Conservation (phyloP, 2,113 vertebrate species). For the Machaerirhynchus nigripectus region DNA sequence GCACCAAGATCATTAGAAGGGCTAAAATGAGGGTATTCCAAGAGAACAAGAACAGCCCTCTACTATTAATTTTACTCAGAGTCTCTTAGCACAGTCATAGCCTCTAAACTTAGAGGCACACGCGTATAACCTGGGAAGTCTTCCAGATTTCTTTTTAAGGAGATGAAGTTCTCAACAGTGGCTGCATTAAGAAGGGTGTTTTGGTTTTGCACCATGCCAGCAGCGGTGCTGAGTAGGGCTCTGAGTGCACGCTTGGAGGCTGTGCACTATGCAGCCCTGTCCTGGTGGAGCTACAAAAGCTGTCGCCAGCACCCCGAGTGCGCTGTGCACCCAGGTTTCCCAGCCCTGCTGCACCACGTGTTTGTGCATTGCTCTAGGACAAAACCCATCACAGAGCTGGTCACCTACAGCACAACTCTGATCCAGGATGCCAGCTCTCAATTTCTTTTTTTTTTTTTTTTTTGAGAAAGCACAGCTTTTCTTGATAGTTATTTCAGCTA, state of each 20-base stretch:
- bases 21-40: neutral
- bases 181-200: neutral
- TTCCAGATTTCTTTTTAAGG: slow-evolving; percentile 20
- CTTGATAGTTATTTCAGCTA: neutral
- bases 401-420: neutral
- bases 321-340: neutral
- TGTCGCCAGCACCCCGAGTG: neutral
- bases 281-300: neutral
- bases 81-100: neutral
- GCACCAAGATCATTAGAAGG: neutral
- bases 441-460: neutral
- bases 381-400: neutral
- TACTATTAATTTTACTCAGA: neutral
- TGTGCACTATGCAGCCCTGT: neutral
- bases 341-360: neutral
- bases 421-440: neutral
- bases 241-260: neutral
- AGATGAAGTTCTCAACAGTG: slow-evolving; percentile 1
- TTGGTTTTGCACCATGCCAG: neutral
- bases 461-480: neutral
- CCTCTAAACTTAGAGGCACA: neutral
- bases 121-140: neutral
- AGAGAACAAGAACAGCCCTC: neutral
- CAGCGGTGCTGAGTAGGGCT: neutral
- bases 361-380: neutral